Evolutionary conservation across 2,888 invertebrate species (phyloP).

Genomic region (Drosophila trichaetosa): DNA sequence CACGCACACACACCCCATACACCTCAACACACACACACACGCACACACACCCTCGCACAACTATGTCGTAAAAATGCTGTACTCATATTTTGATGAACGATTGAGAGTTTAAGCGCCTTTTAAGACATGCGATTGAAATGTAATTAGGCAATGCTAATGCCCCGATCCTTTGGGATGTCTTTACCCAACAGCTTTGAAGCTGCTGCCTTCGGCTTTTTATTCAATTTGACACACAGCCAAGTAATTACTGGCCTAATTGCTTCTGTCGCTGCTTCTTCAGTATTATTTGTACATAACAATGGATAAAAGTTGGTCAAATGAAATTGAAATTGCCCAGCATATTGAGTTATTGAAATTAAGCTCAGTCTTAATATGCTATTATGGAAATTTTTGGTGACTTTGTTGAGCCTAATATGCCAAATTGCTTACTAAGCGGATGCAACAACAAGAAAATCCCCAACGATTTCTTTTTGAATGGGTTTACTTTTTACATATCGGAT

Average conservation of each 20-base stretch:
- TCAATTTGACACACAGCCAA: constrained; percentile 47
- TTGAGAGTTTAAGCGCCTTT: constrained; percentile 67
- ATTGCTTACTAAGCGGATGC: neutral
- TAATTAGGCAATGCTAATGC: constrained; percentile 80
- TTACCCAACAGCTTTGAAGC: constrained; percentile 9
- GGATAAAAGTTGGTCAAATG: constrained; percentile 36
- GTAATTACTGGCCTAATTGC: constrained; percentile 60
- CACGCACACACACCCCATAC: neutral
- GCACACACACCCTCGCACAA: neutral
- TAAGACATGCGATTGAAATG: constrained; percentile 79
- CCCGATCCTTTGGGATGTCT: constrained; percentile 36
- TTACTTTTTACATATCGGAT: neutral
- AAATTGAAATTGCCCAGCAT: constrained; percentile 28
- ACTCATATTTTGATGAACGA: constrained; percentile 54
- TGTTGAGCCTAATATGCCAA: constrained; percentile 2
- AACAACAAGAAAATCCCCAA: neutral
- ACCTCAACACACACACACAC: neutral
- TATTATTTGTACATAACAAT: constrained; percentile 26
- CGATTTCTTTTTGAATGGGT: neutral
- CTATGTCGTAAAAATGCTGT: constrained; percentile 1
- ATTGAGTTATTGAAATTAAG: constrained; percentile 47
- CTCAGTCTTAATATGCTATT: constrained; percentile 34
- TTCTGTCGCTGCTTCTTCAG: constrained; percentile 29
- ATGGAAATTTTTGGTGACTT: constrained; percentile 28
- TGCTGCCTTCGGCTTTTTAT: constrained; percentile 34